Evolutionary conservation across 2,113 vertebrate genomes (phyloP), one percentile per base, ranked within the genome.

Genomic region (Seriola quinqueradiata): DNA sequence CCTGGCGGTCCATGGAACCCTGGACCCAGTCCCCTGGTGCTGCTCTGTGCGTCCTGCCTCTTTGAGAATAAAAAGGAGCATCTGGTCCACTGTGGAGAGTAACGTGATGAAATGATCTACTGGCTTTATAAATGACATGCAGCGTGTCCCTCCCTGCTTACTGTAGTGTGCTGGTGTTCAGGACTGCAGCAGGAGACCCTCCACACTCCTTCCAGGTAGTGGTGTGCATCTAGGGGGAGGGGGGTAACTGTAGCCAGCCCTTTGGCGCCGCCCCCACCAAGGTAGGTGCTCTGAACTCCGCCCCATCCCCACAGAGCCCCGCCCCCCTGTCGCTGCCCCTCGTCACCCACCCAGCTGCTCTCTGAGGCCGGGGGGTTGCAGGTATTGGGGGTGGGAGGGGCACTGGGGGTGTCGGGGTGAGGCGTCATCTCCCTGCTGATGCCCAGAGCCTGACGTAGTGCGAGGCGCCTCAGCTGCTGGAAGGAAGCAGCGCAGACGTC

Each of bases 191-290:
- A 93, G 1, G 96, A 95, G 71, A 98, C 95, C 21, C 95, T 96
- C 97, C 97, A 98, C 91, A 97, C 92, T 14, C 97, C 97, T 84
- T 97, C 97, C 0, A 98, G 94, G 90, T 96, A 96, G 79, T 96
- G 95, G 84, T 96, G 96, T 28, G 96, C 92, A 28, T 95, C 96
- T 78, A 96, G 94, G 10, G 85, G 83, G n/a, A 92, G 80, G 5
- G 93, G 93, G 10, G 96, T 97, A 79, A 97, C 97, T 0, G 96
- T 97, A 74, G 96, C 97, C 61, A 96, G 80, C 0, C 96, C 95
- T 0, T 95, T 93, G 0, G 95, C 95, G n/a, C 96, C 95, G 17
- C 95, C 94, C 0, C 95, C 79, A 0, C 85, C 75, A 25, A 90
- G 69, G 64, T 89, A 90, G 12, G 78, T 69, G 79, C 91, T 90